phyloP scores from a whole-genome alignment of 2,113 vertebrate genomes.

The Lynx canadensis region DNA sequence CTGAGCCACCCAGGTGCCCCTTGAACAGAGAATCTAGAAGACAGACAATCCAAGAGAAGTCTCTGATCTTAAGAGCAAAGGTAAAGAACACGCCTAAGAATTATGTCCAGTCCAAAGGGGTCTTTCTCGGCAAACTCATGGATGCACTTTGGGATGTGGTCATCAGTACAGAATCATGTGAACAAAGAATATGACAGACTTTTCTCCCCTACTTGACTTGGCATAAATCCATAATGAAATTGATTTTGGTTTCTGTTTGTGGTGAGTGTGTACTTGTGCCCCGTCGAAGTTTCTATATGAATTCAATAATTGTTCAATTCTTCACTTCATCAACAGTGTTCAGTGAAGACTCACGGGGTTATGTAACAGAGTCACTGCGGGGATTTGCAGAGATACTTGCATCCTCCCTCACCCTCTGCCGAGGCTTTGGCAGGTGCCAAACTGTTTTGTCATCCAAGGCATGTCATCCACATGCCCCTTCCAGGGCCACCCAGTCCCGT shows the following conservation, averaged over 20 bases:
- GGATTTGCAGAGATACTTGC: background rate
- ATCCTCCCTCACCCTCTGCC: background rate
- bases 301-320: background rate
- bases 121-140: background rate
- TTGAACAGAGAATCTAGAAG: background rate
- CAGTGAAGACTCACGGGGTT: background rate
- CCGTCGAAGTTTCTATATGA: slow-evolving; percentile 42
- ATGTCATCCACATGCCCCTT: background rate
- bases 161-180: background rate
- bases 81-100: background rate
- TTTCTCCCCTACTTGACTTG: background rate
- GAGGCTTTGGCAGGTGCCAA: background rate
- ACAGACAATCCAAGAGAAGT: background rate
- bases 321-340: background rate
- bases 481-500: background rate
- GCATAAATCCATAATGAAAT: background rate
- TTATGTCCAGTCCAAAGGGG: background rate
- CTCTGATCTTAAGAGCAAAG: background rate
- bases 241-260: slow-evolving; percentile 39
- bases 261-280: background rate
- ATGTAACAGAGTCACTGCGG: fast-evolving
- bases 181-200: background rate
- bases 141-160: background rate
- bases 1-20: too few species aligned
- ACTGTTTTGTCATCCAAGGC: background rate